A percentile compares a stretch with the other conserved stretches of the same genome.
Conservation (phyloP, 2,113 vertebrate genomes). For the Holacanthus passer region DNA sequence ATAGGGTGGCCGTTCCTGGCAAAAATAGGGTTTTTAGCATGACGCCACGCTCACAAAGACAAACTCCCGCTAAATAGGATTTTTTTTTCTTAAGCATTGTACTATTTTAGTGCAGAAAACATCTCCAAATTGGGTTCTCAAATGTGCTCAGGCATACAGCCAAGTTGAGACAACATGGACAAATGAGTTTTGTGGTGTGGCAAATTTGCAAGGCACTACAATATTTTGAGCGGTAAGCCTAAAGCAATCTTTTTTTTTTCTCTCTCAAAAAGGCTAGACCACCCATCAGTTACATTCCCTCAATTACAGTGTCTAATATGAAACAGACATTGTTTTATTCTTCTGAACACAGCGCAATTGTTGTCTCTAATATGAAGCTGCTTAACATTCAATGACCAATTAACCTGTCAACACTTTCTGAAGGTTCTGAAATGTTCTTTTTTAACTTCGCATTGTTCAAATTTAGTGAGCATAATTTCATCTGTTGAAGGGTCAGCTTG, state of each 20-base stretch:
- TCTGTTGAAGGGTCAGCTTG: constrained; percentile 9
- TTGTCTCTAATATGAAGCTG: constrained; percentile 25
- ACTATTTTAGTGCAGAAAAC: constrained; percentile 71
- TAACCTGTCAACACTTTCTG: constrained; percentile 13
- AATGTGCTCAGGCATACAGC: constrained; percentile 71
- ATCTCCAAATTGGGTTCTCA: constrained; percentile 75
- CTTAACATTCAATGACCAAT: constrained; percentile 27
- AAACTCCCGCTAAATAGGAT: constrained; percentile 81
- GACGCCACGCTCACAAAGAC: constrained; percentile 75
- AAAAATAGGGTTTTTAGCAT: constrained; percentile 81
- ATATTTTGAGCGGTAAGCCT: constrained; percentile 45
- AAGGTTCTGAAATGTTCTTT: constrained; percentile 23
- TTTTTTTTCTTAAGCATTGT: constrained; percentile 77
- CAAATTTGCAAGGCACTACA: constrained; percentile 53
- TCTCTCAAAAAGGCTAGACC: constrained; percentile 15
- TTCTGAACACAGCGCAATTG: constrained; percentile 11
- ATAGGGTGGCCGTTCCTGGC: constrained; percentile 79
- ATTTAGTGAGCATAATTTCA: constrained; percentile 12
- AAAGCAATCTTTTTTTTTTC: constrained; percentile 30
- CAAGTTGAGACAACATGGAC: constrained; percentile 68
- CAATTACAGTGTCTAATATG: constrained; percentile 27
- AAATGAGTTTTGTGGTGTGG: constrained; percentile 70
- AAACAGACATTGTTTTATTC: constrained; percentile 15
- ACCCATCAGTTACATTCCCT: constrained; percentile 40
- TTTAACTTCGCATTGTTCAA: not conserved